Evolutionary conservation across 2,113 vertebrate species (phyloP).

Genomic region (Bolborhynchus lineola): DNA sequence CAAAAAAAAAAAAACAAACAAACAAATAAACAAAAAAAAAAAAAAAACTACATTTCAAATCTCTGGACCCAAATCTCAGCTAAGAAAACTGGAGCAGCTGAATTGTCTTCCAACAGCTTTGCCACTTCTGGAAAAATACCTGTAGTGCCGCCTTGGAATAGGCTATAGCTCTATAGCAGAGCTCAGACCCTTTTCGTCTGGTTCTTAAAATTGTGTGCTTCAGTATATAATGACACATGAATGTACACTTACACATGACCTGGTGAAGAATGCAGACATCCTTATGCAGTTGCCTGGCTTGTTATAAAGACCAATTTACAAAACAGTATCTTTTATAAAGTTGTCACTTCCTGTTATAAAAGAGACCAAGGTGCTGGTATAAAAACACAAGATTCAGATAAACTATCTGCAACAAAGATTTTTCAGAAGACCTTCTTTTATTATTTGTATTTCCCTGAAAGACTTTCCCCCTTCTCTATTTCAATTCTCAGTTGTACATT

Average conservation of each 20-base stretch:
- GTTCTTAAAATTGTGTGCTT: neutral
- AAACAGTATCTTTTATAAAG: neutral
- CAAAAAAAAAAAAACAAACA: neutral
- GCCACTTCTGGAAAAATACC: neutral
- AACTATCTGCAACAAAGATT: neutral
- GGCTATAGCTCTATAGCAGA: neutral
- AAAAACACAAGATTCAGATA: neutral
- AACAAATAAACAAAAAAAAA: neutral
- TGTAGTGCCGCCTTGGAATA: neutral
- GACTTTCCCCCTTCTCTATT: neutral
- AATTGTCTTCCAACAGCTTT: neutral
- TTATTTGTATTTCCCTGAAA: neutral
- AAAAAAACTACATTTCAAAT: neutral
- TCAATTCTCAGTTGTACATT: neutral
- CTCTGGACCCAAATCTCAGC: neutral
- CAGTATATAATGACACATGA: no score
- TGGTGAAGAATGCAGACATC: neutral
- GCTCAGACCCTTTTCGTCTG: neutral
- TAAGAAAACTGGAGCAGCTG: neutral
- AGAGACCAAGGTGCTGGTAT: neutral
- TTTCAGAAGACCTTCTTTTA: neutral
- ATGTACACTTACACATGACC: neutral
- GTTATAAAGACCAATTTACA: neutral
- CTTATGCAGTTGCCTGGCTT: neutral
- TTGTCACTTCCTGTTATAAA: neutral